Evolutionary conservation across 2,113 vertebrate species (phyloP), one percentile per base, ranked within the genome.

Genomic region (Nyctibius bracteatus): DNA sequence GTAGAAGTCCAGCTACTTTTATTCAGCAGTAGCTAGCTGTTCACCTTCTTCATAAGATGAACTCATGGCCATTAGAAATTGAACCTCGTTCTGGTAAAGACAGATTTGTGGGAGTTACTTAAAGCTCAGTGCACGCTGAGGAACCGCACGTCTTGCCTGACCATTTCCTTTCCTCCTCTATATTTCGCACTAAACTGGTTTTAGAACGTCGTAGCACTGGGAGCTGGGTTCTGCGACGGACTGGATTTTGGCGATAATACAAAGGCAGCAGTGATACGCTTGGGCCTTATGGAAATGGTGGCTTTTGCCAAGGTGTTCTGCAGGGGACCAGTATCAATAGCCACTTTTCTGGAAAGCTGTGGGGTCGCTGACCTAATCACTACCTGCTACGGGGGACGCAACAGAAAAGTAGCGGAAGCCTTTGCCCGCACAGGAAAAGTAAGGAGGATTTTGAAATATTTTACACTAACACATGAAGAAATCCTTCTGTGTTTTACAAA

Each of bases 241-340:
- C 96, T 99, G 19, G 96, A 95, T 1, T 99, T 97, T 0, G 99
- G 99, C 0, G 99, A 99, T 86, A 99, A 99, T 75, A 99, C 99
- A 15, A 99, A 99, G 96, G 98, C 99, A 8, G 98, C 98, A 1
- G 98, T 99, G 59, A 99, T 99, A 96, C 93, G 99, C 11, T 94
- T 99, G 92, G 99, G 99, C 33, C 97, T 99, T 62, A 99, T 99
- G 99, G 99, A 99, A 82, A 99, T 99, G 99, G 95, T 99, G 39
- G 97, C 98, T 51, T 99, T 99, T 71, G 92, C 99, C 43, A 98
- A 97, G 94, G 47, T 99, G 51, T 99, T 99, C 98, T 99, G 98
- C 96, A 97, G 87, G 68, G 98, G 95, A 33, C 20, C 86, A 0
- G 98, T 99, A 39, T 96, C 94, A 74, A 97, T 96, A 55, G 58